Conservation (phyloP, 2,113 vertebrate genomes). For the Agapornis roseicollis region DNA sequence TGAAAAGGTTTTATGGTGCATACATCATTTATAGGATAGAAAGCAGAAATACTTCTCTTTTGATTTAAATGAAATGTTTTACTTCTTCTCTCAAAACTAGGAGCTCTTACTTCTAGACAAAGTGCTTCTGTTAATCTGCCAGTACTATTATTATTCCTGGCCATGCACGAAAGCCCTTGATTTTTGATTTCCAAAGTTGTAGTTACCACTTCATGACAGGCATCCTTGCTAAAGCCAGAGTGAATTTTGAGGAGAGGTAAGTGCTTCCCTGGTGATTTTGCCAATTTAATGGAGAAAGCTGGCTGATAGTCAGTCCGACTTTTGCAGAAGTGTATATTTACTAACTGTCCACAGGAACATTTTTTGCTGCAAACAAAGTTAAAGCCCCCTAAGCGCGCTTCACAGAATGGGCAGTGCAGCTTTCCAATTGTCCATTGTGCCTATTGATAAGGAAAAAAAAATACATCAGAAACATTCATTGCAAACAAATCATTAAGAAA, state of each 20-base stretch:
- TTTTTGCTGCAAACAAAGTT: conserved; percentile 84
- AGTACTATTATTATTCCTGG: conserved; percentile 27
- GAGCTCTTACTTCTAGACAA: conserved; percentile 70
- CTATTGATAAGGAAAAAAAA: conserved; percentile 79
- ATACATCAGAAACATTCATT: conserved; percentile 49
- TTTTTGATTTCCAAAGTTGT: conserved; percentile 40
- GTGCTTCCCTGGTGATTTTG: conserved; percentile 65
- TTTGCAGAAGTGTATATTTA: conserved; percentile 80
- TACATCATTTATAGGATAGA: conserved; percentile 47
- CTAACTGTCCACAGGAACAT: conserved; percentile 79
- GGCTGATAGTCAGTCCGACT: conserved; percentile 78
- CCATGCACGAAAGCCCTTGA: conserved; percentile 37
- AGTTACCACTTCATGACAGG: conserved; percentile 15
- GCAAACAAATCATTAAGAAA: conserved; percentile 54
- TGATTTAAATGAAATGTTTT: conserved; percentile 49
- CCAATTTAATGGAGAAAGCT: conserved; percentile 53
- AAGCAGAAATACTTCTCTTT: conserved; percentile 58
- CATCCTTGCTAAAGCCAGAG: conserved; percentile 40
- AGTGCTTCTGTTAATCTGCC: conserved; percentile 73
- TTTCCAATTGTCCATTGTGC: conserved; percentile 81
- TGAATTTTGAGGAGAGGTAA: conserved; percentile 36
- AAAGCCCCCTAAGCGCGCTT: conserved; percentile 80
- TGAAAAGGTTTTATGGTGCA: conserved; percentile 63
- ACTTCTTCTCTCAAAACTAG: conserved; percentile 47
- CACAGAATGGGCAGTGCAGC: conserved; percentile 83